Conservation (phyloP, 2,888 invertebrate genomes). For the Biston stratarius region DNA sequence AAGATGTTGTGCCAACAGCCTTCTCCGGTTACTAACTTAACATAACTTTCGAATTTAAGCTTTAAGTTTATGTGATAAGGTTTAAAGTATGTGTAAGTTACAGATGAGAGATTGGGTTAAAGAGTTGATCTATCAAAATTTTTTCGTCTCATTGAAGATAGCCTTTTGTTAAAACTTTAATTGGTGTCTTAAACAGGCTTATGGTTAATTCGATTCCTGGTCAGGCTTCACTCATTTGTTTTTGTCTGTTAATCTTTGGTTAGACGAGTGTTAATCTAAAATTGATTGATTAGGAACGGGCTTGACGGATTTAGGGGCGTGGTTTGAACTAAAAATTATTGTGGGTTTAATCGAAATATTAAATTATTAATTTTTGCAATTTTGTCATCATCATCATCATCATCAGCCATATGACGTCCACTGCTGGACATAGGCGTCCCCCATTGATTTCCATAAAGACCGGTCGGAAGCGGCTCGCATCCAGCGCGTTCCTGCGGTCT, state of each 20-base stretch:
- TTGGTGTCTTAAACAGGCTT: slow-evolving; percentile 82
- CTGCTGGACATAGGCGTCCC: too few relatives aligned
- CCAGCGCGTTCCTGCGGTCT: too few relatives aligned
- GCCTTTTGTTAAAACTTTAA: slow-evolving; percentile 83
- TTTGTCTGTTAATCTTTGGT: slow-evolving; percentile 70
- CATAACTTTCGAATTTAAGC: slow-evolving; percentile 43
- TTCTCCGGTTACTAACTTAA: slow-evolving; percentile 66
- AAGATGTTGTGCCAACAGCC: slow-evolving; percentile 86
- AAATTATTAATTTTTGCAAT: slow-evolving; percentile 16
- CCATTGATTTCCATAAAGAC: too few relatives aligned
- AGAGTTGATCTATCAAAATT: slow-evolving; percentile 85
- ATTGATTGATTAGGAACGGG: slow-evolving; percentile 81
- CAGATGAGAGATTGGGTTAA: slow-evolving; percentile 80
- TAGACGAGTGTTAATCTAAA: slow-evolving; percentile 77
- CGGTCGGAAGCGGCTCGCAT: too few relatives aligned
- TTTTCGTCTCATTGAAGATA: slow-evolving; percentile 83
- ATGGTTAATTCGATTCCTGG: slow-evolving; percentile 83
- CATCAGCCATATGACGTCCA: too few relatives aligned
- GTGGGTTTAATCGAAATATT: slow-evolving; percentile 57
- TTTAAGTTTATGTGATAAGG: slow-evolving; percentile 43
- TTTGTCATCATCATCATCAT: too few relatives aligned
- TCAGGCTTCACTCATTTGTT: slow-evolving; percentile 77
- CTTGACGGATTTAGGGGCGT: slow-evolving; percentile 68
- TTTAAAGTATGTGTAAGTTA: slow-evolving; percentile 40
- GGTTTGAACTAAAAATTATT: slow-evolving; percentile 58